Conservation (phyloP, 1,140 invertebrate genomes). For the Bilobella aurantiaca region DNA sequence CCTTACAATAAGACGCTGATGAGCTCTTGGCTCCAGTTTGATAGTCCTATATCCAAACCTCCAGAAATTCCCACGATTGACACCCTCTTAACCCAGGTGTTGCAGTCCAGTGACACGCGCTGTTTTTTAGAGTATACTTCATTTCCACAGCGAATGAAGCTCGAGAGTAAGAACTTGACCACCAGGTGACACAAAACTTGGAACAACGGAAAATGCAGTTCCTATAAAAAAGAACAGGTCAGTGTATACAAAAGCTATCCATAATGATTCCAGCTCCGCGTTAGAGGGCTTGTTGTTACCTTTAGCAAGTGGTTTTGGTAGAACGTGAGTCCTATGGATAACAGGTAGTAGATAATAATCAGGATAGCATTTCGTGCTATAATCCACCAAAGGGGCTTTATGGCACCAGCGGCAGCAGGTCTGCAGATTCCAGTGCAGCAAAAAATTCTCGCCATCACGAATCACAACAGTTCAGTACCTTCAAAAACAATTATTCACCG, state of each 20-base stretch:
- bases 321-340: constrained; percentile 91
- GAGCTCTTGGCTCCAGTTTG: constrained; percentile 89
- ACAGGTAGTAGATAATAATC: constrained; percentile 70
- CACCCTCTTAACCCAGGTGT: constrained; percentile 64
- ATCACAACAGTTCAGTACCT: too few species aligned
- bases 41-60: constrained; percentile 91
- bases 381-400: constrained; percentile 39
- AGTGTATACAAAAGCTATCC: too few species aligned
- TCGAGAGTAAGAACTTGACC: constrained; percentile 69
- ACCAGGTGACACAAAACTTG: constrained; percentile 74
- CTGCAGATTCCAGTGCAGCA: too few species aligned
- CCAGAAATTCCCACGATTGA: constrained; percentile 77
- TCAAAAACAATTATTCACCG: too few species aligned
- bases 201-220: constrained; percentile 66
- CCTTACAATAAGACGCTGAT: constrained; percentile 82
- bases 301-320: constrained; percentile 87
- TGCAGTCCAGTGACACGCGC: constrained; percentile 57
- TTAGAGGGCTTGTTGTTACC: too few species aligned
- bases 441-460: too few species aligned
- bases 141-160: constrained; percentile 52
- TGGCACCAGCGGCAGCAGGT: too few species aligned
- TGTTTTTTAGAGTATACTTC: constrained; percentile 51
- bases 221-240: constrained; percentile 44
- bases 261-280: too few species aligned
- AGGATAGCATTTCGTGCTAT: constrained; percentile 44